phyloP scores from a whole-genome alignment of 2,888 invertebrate genomes.

The Ectemnius continuus region DNA sequence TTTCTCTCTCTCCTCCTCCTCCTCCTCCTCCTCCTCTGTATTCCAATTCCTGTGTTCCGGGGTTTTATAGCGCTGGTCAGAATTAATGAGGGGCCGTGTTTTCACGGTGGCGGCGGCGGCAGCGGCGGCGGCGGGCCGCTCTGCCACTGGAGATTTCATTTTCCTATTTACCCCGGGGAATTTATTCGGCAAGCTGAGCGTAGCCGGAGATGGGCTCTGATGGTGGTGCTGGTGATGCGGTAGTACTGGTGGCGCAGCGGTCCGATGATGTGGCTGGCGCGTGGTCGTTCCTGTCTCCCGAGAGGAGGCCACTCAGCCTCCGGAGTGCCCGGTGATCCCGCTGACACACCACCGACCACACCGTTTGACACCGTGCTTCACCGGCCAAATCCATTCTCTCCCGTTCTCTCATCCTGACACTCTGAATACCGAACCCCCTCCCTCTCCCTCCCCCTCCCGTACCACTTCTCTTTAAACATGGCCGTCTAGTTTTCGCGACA shows the following conservation, averaged over 20 bases:
- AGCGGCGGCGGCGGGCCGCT: slow-evolving; percentile 63
- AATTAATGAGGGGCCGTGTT: slow-evolving; percentile 72
- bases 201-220: not conserved
- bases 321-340: slow-evolving; percentile 6
- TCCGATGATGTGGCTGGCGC: slow-evolving; percentile 3
- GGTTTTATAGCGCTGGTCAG: slow-evolving; percentile 66
- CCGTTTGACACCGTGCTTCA: slow-evolving; percentile 34
- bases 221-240: not conserved
- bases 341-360: slow-evolving; percentile 23
- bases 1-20: not conserved
- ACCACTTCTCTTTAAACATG: too few species aligned
- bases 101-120: slow-evolving; percentile 67
- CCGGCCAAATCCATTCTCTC: not conserved
- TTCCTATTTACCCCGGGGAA: slow-evolving; percentile 68
- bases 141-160: slow-evolving; percentile 69
- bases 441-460: too few species aligned
- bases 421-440: too few species aligned
- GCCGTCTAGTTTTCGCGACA: too few species aligned
- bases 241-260: slow-evolving; percentile 9
- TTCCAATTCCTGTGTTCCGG: slow-evolving; percentile 60
- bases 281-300: slow-evolving; percentile 21
- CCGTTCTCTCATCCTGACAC: not conserved
- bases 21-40: slow-evolving; percentile 38
- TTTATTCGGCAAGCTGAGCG: slow-evolving; percentile 60
- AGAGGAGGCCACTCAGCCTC: not conserved